Evolutionary conservation across 2,797 vertebrate species (phyloP), one percentile per base, ranked within the genome.

Genomic region (Scolopax rusticola): DNA sequence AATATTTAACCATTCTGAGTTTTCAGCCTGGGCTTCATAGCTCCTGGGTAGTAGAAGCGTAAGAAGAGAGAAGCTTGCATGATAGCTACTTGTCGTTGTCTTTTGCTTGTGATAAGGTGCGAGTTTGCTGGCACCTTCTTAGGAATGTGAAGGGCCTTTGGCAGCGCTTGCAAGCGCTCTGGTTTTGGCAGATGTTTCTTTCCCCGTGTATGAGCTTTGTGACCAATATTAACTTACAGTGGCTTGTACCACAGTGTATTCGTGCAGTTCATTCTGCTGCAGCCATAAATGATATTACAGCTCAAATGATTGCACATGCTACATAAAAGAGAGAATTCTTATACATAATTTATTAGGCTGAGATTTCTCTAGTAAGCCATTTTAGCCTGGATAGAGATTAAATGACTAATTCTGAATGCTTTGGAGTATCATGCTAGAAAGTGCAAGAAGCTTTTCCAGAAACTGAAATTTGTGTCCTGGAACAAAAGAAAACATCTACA

Each of bases 321-420:
- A 77, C 94, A 65, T 74, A 92, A 96, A 95, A 86, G 60, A 54
- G 79, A 94, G 78, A 64, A 53, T 67, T 86, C 81, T 88, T 65
- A 89, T 76, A n/a, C 78, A 93, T 95, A 53, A 95, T 97, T 97
- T 86, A 94, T 89, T 64, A 90, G 92, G 64, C 40, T 50, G 57
- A 96, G 88, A 90, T 95, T 94, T 92, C 87, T 85, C 16, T 84
- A 48, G 82, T 94, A 95, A 94, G 75, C 63, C 41, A 45, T 96
- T 97, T 97, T 94, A 90, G 89, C 59, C 84, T 95, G 81, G 68
- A 67, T 89, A 90, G 90, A 93, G 87, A 95, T 90, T 85, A 92
- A 96, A 90, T 93, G 11, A 83, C 82, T 93, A 88, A 77, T 92
- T 94, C 73, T 50, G 71, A 96, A 77, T 90, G 16, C 75, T 93